Evolutionary conservation across 1,140 invertebrate species (phyloP).

Genomic region (Halictus rubicundus): DNA sequence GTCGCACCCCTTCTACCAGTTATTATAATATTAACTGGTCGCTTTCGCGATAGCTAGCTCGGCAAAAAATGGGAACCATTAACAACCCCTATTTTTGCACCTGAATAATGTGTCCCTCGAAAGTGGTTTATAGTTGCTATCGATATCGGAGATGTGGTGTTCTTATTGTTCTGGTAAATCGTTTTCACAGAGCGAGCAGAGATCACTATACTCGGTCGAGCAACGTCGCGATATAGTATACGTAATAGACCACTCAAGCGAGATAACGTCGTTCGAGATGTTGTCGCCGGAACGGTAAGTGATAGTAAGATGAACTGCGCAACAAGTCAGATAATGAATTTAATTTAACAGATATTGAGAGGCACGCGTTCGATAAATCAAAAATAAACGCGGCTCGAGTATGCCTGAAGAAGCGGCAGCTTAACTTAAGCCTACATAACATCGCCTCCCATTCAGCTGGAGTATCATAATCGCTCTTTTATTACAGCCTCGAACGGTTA

Average conservation of each 20-base stretch:
- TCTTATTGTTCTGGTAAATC: not conserved
- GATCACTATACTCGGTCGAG: not conserved
- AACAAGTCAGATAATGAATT: constrained; percentile 26
- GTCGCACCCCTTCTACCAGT: no score
- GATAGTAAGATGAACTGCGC: not conserved
- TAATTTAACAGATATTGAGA: constrained; percentile 29
- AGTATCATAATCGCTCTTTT: not conserved
- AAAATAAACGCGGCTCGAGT: not conserved
- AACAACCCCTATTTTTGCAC: no score
- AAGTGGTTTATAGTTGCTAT: no score
- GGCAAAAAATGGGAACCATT: no score
- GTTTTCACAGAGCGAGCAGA: no score
- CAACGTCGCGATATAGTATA: not conserved
- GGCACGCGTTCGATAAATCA: not conserved
- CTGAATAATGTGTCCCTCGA: no score
- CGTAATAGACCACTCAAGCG: constrained; percentile 7
- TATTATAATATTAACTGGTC: no score
- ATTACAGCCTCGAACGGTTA: not conserved
- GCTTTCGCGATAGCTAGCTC: no score
- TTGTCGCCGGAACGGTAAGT: constrained; percentile 15
- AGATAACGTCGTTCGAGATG: constrained; percentile 16
- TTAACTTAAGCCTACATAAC: constrained; percentile 5
- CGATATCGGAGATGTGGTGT: not conserved
- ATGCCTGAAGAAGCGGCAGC: not conserved
- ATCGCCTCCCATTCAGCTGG: not conserved